Evolutionary conservation across 2,797 vertebrate species (phyloP), one percentile per base, ranked within the genome.

Genomic region (Silurus lanzhouensis): DNA sequence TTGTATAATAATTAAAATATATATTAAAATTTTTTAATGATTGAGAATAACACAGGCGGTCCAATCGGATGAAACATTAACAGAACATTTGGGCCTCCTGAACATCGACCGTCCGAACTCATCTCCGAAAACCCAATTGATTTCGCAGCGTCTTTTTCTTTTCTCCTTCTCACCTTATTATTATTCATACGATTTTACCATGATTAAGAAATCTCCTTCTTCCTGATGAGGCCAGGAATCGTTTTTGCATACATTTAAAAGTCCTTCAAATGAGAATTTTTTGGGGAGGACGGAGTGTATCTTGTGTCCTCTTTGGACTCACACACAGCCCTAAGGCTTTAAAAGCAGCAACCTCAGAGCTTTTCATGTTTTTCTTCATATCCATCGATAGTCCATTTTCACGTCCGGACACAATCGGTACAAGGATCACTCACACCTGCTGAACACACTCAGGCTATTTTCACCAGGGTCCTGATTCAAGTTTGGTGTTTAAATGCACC

Each of bases 381-480:
- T 72, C 82, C 66, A 64, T 86, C 85, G 60, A 79, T 86, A 86
- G 55, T 63, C 64, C 66, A 86, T 83, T 83, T 83, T 79, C 81
- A 78, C 5, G 10, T 83, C 22, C 25, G 12, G 7, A 15, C 72
- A 82, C 63, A 77, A 66, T 61, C 4, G 17, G 19, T 5, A 38
- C 14, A 38, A 12, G 38, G 5, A 55, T 58, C 72, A 15, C 22
- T 82, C 84, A 27, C 61, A 76, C 80, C 85, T 63, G 44, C 48
- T n/a, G 61, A 46, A 66, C 25, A 27, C 61, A 31, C 14, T 38
- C 14, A 1, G 61, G 85, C 38, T 48, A 31, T 77, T 68, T 68
- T 61, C 14, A 55, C 27, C 27, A 48, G 19, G n/a, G 27, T n/a
- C 10, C 1, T 75, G 70, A 75, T 58, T 85, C 48, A 67, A 25